These are phyloP conservation scores for Pterobdella sp. DNA, from an alignment of 2,888 invertebrate genomes.

Conservation along the genomic window DNA sequence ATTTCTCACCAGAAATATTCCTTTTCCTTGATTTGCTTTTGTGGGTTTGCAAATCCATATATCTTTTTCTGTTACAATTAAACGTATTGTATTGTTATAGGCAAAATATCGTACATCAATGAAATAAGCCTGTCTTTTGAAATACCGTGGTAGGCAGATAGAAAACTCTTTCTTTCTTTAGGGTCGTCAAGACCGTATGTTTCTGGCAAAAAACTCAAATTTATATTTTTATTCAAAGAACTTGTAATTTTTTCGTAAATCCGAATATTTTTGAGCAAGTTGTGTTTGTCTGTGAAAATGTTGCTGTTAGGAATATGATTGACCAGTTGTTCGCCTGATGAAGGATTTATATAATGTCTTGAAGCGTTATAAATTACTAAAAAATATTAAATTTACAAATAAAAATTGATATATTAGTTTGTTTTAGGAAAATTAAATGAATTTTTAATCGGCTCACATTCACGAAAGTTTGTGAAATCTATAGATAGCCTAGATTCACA, in stretches of 20 bases:
- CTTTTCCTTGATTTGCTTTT: conserved; percentile 51
- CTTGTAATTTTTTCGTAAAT: conserved; percentile 45
- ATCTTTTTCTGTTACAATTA: conserved; percentile 44
- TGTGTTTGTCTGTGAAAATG: conserved; percentile 50
- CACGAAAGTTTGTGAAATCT: conserved; percentile 48
- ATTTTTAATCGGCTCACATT: conserved; percentile 40
- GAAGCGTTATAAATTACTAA: not conserved
- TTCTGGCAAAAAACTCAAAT: conserved; percentile 49
- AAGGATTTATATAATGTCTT: not conserved
- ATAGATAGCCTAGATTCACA: conserved; percentile 48
- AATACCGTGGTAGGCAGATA: conserved; percentile 14
- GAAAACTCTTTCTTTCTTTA: conserved; percentile 46
- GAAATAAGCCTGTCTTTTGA: not conserved
- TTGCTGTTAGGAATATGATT: conserved; percentile 51
- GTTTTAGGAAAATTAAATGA: not conserved
- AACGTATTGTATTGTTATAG: not conserved
- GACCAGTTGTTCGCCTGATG: conserved; percentile 48
- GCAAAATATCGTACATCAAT: not conserved
- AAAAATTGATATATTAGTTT: not conserved
- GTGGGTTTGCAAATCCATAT: conserved; percentile 52
- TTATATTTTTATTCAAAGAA: conserved; percentile 43
- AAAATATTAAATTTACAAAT: not conserved
- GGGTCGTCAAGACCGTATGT: conserved; percentile 49
- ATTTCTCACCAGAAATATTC: conserved; percentile 47
- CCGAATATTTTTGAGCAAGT: conserved; percentile 48